phyloP scores from a whole-genome alignment of 2,113 vertebrate species.

The Microcebus lehilahytsara region DNA sequence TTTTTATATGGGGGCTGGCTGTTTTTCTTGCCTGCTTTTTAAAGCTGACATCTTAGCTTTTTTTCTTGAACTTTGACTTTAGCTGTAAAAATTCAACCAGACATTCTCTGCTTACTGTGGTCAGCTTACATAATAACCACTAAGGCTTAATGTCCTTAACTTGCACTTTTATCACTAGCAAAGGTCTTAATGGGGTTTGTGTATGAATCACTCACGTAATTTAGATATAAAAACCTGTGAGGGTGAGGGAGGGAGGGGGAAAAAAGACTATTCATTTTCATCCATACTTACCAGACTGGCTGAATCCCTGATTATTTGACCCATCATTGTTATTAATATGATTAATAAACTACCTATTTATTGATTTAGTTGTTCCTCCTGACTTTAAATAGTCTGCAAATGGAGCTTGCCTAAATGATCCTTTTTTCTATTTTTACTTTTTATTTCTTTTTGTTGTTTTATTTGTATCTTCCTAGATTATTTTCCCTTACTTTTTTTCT shows the following conservation, averaged over 20 bases:
- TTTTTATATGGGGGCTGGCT: not conserved
- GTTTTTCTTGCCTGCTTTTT: not conserved
- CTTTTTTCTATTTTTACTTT: not conserved
- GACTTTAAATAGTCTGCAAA: slow-evolving; percentile 47
- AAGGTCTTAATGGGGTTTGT: slow-evolving; percentile 50
- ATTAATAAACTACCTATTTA: slow-evolving; percentile 73
- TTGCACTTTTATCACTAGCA: slow-evolving; percentile 27
- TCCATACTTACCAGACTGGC: slow-evolving; percentile 9
- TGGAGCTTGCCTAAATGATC: not conserved
- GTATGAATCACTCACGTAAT: slow-evolving; percentile 37
- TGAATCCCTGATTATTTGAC: slow-evolving; percentile 59
- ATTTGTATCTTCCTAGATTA: no score
- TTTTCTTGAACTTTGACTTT: slow-evolving; percentile 61
- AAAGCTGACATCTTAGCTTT: not conserved
- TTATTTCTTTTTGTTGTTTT: no score
- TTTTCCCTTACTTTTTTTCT: no score
- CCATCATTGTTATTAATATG: slow-evolving; percentile 51
- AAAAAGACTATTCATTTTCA: slow-evolving; percentile 10
- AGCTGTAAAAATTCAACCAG: slow-evolving; percentile 49
- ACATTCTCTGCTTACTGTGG: not conserved
- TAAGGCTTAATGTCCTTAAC: slow-evolving; percentile 3
- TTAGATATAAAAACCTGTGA: slow-evolving; percentile 50
- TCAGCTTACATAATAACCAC: slow-evolving; percentile 37
- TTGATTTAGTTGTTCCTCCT: slow-evolving; percentile 63
- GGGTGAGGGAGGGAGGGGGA: not conserved